Evolutionary conservation across 2,888 invertebrate genomes (phyloP).

Genomic region (Apamea epomidion): DNA sequence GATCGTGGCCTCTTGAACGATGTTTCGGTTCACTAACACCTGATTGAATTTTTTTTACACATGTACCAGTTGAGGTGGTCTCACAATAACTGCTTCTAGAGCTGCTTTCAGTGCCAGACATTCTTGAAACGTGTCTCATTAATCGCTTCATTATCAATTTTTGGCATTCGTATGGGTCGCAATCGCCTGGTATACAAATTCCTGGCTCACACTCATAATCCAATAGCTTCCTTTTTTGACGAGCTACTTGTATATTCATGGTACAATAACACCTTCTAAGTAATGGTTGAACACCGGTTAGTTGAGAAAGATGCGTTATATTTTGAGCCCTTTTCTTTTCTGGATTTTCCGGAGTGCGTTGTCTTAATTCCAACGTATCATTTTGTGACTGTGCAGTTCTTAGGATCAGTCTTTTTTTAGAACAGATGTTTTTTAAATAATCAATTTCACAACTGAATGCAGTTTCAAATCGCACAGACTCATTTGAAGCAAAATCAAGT

Average conservation of each 20-base stretch:
- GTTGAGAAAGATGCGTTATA: conserved; percentile 6
- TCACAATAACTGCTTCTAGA: conserved; percentile 34
- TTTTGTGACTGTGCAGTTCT: conserved; percentile 28
- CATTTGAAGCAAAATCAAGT: conserved; percentile 23
- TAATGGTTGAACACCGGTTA: conserved; percentile 56
- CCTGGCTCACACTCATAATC: conserved; percentile 73
- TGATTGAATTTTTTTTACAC: conserved; percentile 33
- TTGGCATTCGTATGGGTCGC: conserved; percentile 70
- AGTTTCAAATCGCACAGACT: conserved; percentile 45
- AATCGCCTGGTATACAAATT: conserved; percentile 68
- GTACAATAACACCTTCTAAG: conserved; percentile 67
- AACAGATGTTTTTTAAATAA: conserved; percentile 13
- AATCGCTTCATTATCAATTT: conserved; percentile 70
- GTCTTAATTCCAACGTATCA: conserved; percentile 3
- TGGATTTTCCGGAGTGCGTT: conserved; percentile 13
- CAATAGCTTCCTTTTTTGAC: conserved; percentile 43
- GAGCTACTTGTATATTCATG: conserved; percentile 71
- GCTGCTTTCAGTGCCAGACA: conserved; percentile 62
- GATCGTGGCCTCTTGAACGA: conserved; percentile 3
- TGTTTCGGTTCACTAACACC: not conserved
- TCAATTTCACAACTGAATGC: conserved; percentile 37
- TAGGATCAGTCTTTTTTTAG: not conserved
- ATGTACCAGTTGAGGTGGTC: conserved; percentile 6
- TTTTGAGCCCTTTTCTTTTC: conserved; percentile 5
- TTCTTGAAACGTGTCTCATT: conserved; percentile 62